Evolutionary conservation across 1,140 invertebrate species (phyloP).

Genomic region (Dinoponera quadriceps): DNA sequence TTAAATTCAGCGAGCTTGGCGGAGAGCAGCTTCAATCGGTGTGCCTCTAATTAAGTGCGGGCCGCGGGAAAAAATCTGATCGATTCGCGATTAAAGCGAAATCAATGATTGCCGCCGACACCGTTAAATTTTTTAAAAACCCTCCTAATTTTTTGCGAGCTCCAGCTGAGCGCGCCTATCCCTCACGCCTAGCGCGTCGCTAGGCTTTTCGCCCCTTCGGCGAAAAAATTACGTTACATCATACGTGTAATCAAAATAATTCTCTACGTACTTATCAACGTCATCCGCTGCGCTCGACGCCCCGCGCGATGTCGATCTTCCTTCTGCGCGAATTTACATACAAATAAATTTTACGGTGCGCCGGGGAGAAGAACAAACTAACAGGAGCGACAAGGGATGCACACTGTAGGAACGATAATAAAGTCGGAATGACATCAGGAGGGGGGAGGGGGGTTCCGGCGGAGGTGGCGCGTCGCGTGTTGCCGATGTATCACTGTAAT

Average conservation of each 20-base stretch:
- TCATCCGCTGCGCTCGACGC: background rate
- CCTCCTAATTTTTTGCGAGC: background rate
- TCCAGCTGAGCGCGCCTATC: background rate
- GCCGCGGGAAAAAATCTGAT: conserved; percentile 13
- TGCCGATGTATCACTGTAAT: conserved; percentile 67
- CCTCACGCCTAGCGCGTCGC: no score
- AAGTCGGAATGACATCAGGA: background rate
- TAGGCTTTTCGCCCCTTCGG: no score
- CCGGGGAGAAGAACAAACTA: conserved; percentile 17
- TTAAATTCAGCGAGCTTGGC: conserved; percentile 17
- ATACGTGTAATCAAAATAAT: conserved; percentile 23
- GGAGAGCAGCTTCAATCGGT: conserved; percentile 1
- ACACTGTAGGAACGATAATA: conserved; percentile 9
- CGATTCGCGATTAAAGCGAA: conserved; percentile 36
- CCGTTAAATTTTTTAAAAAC: conserved; percentile 2
- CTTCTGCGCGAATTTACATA: conserved; percentile 43
- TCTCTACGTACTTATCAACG: background rate
- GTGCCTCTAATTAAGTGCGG: conserved; percentile 10
- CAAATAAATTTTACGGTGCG: conserved; percentile 45
- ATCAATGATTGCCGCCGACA: conserved; percentile 19
- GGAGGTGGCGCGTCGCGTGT: conserved; percentile 56
- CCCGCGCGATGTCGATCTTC: background rate
- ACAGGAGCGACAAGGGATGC: conserved; percentile 9
- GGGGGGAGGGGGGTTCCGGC: no score
- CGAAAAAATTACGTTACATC: conserved; percentile 16